Percentiles rank a stretch among this genome's conserved stretches.
phyloP scores from a whole-genome alignment of 1,140 invertebrate species.

The Hirudo medicinalis region DNA sequence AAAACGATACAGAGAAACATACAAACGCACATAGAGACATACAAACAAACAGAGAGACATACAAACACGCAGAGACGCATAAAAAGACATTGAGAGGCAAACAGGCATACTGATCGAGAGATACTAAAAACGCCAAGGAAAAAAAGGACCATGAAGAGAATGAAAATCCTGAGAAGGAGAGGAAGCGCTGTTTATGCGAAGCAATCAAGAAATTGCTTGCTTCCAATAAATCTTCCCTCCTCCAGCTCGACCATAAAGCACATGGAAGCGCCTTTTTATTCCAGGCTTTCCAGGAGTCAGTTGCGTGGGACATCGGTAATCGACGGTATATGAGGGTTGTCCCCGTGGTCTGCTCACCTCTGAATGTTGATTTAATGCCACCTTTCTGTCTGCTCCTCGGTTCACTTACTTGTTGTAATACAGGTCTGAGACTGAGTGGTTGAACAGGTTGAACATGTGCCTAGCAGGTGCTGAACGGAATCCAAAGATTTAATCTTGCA shows the following conservation, averaged over 20 bases:
- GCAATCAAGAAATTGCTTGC: neutral
- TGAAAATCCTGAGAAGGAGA: neutral
- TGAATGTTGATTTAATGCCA: no score
- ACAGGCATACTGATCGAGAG: slow-evolving; percentile 10
- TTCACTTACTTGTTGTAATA: no score
- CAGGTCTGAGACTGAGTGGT: no score
- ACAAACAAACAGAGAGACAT: neutral
- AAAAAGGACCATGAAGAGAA: neutral
- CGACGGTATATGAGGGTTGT: no score
- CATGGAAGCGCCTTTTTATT: no score
- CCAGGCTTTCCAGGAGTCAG: no score
- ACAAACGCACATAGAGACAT: neutral
- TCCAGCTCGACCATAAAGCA: neutral
- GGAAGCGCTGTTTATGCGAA: neutral
- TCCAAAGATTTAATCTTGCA: no score
- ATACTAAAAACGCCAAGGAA: neutral
- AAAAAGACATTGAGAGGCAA: neutral
- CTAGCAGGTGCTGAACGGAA: no score
- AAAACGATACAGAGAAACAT: neutral
- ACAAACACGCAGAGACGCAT: neutral
- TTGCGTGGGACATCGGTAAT: no score
- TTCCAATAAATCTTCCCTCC: neutral
- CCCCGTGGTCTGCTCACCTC: no score
- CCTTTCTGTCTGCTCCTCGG: no score
- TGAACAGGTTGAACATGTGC: no score